Conservation (phyloP, 2,797 vertebrate genomes). For the Decapterus maruadsi region DNA sequence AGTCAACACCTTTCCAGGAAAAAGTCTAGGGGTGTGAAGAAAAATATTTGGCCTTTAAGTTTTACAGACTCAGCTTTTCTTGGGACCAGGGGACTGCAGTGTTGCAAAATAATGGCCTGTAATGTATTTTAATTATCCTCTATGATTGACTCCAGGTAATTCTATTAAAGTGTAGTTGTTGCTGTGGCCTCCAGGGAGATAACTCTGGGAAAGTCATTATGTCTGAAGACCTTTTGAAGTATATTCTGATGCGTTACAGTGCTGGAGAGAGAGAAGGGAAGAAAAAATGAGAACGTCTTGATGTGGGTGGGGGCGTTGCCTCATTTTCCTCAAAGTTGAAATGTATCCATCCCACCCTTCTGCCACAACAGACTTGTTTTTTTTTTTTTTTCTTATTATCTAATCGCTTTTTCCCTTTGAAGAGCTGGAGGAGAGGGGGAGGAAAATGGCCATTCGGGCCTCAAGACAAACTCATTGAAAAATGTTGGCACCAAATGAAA, state of each 20-base stretch:
- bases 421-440: conserved; percentile 82
- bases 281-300: conserved; percentile 72
- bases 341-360: conserved; percentile 83
- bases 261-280: conserved; percentile 63
- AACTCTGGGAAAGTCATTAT: conserved; percentile 83
- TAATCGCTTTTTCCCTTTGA: conserved; percentile 85
- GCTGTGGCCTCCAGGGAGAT: conserved; percentile 81
- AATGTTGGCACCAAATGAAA: conserved; percentile 89
- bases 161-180: conserved; percentile 86
- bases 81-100: conserved; percentile 36
- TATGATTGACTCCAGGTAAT: conserved; percentile 81
- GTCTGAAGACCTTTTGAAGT: conserved; percentile 83
- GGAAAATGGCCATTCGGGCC: conserved; percentile 84
- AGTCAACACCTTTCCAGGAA: conserved; percentile 73
- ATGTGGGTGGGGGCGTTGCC: conserved; percentile 84
- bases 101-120: conserved; percentile 67
- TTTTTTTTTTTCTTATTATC: conserved; percentile 82
- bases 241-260: conserved; percentile 79
- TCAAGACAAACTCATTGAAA: conserved; percentile 89
- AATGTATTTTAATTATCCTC: conserved; percentile 79
- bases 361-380: conserved; percentile 89
- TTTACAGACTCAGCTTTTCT: conserved; percentile 55
- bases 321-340: conserved; percentile 88
- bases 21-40: conserved; percentile 57
- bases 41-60: conserved; percentile 67